A percentile compares a stretch with the other conserved stretches of the same genome.
These are phyloP conservation scores for Aurelia aurita complex sp. Pacific DNA, from an alignment of 30 jellyfish, hydroid and myxozoan genomes.

Conservation along the genomic window DNA sequence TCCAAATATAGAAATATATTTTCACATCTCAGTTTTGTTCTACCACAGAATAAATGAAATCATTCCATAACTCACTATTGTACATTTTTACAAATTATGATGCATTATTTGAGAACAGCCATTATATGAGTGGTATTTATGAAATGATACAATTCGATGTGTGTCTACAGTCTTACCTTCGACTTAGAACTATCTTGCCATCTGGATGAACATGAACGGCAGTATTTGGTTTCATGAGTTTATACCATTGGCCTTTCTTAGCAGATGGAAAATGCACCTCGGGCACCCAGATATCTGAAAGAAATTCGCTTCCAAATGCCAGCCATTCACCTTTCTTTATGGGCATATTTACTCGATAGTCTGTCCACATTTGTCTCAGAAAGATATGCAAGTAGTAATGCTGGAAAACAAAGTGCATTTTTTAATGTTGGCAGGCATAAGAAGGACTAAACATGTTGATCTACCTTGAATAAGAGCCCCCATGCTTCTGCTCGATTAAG, in stretches of 20 bases:
- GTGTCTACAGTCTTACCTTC: conserved; percentile 35
- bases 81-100: no score
- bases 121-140: no score
- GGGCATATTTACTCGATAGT: conserved; percentile 33
- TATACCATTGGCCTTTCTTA: conserved; percentile 45
- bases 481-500: no score
- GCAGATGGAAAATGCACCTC: conserved; percentile 73
- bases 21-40: no score
- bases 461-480: no score
- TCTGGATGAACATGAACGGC: conserved; percentile 42
- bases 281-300: conserved; percentile 66
- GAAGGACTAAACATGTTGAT: no score
- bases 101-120: no score
- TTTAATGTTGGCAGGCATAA: no score
- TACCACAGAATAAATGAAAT: no score
- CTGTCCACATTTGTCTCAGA: conserved; percentile 76
- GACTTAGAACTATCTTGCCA: conserved; percentile 56
- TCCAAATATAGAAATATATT: no score
- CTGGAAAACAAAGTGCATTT: not conserved
- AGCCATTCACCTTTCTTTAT: conserved; percentile 1
- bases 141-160: no score
- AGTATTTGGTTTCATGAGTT: conserved; percentile 48
- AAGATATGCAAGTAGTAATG: conserved; percentile 51
- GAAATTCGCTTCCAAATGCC: conserved; percentile 51
- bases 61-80: no score